Conservation (phyloP, 2,797 vertebrate species). For the Oreonectes daqikongensis region DNA sequence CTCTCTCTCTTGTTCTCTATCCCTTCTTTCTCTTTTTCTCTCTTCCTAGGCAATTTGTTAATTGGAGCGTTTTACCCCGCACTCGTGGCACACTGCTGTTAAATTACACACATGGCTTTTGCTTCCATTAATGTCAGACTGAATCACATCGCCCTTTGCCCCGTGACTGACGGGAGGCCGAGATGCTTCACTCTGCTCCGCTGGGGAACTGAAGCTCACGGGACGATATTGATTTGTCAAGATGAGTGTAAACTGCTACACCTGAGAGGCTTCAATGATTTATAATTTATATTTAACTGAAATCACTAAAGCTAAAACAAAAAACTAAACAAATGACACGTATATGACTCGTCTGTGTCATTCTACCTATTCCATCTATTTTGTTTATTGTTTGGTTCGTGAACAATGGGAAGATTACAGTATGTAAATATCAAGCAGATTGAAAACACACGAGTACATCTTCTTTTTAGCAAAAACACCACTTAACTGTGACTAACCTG, state of each 20-base stretch:
- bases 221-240: slow-evolving; percentile 1
- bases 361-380: no score
- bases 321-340: no score
- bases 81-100: slow-evolving; percentile 42
- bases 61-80: slow-evolving; percentile 42
- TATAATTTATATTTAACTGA: neutral
- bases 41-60: slow-evolving; percentile 37
- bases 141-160: slow-evolving; percentile 27
- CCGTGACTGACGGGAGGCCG: neutral
- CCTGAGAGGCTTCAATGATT: slow-evolving; percentile 4
- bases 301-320: no score
- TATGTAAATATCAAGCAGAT: no score
- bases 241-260: neutral
- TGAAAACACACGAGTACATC: no score
- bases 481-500: no score
- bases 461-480: no score
- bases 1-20: neutral
- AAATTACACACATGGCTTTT: slow-evolving; percentile 48
- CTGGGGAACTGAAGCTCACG: neutral
- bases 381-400: no score
- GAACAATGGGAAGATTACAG: no score
- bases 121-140: slow-evolving; percentile 31
- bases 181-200: neutral
- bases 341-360: no score
- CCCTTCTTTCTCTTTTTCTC: neutral